Conservation (phyloP, 1,140 invertebrate species). For the Chelonus insularis region DNA sequence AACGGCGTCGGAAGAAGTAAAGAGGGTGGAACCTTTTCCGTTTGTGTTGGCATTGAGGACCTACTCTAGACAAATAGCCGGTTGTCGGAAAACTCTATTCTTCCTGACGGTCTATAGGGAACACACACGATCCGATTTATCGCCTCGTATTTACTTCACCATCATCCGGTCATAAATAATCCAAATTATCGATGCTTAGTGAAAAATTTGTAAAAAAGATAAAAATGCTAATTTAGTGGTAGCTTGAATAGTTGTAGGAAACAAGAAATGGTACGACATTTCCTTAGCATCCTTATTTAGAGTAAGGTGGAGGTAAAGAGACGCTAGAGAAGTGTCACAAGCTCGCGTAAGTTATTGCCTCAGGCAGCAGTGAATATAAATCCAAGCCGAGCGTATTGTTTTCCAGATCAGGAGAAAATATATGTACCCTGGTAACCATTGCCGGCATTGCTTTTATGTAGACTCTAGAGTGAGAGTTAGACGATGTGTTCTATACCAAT, state of each 20-base stretch:
- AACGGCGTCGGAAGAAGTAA: slow-evolving; percentile 30
- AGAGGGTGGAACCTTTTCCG: slow-evolving; percentile 49
- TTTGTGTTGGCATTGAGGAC: slow-evolving; percentile 52
- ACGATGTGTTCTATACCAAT: no score
- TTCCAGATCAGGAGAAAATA: slow-evolving; percentile 59
- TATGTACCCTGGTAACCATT: slow-evolving; percentile 39
- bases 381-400: slow-evolving; percentile 54
- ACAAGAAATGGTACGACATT: slow-evolving; percentile 25
- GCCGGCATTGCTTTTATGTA: no score
- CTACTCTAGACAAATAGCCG: slow-evolving; percentile 56
- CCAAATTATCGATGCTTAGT: no score
- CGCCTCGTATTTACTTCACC: slow-evolving; percentile 21
- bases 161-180: no score
- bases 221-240: no score
- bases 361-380: slow-evolving; percentile 48
- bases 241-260: background rate
- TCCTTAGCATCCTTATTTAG: slow-evolving; percentile 29
- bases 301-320: slow-evolving; percentile 31
- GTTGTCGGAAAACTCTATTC: slow-evolving; percentile 54
- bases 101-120: slow-evolving; percentile 35
- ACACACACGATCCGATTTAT: slow-evolving; percentile 46
- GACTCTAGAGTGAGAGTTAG: no score
- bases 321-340: slow-evolving; percentile 31
- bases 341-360: slow-evolving; percentile 51
- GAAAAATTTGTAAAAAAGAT: no score